Evolutionary conservation across 2,888 invertebrate genomes (phyloP), one percentile per base, ranked within the genome.

Genomic region (Parnassius smintheus): DNA sequence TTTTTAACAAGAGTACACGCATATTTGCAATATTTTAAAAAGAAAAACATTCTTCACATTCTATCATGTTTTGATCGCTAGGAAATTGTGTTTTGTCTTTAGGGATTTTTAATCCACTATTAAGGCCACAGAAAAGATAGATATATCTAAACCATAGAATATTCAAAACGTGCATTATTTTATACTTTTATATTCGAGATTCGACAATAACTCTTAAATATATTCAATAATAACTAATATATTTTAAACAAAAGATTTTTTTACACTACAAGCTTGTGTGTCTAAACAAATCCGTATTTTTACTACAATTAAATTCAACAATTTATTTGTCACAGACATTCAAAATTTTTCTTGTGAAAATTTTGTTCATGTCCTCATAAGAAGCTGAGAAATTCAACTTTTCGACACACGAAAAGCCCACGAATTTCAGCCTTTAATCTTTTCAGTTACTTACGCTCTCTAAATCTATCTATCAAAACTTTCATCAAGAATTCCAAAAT

Each of bases 271-370:
- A 18, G 11, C 13, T 49, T 25, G 11, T 51, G 25, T 51, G 2
- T 10, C 25, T 11, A 25, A 51, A 9, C 25, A 13, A 49, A 13
- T n/a, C 46, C 46, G 35, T 35, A 35, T 7, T 7, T 46, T 46
- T 46, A n/a, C n/a, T 46, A 46, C n/a, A 50, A 18, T 22, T 13
- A 18, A 13, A 50, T 9, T 46, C 7, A 49, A 13, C 13, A 12
- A 9, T 49, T 9, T 13, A 70, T 70, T 73, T 72, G 35, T 35
- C 35, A 35, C 35, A 35, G 88, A 75, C 88, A 88, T 88, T 77
- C 83, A 81, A 88, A 85, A 78, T 87, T 90, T 87, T 91, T 82
- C 72, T 45, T 59, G 71, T 49, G 73, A 90, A 91, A 91, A 81
- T 86, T 89, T 90, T 86, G 84, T 70, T 75, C 65, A 83, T 86